Evolutionary conservation across 1,140 invertebrate species (phyloP), one percentile per base, ranked within the genome.

Genomic region (Drosophila trapezifrons): DNA sequence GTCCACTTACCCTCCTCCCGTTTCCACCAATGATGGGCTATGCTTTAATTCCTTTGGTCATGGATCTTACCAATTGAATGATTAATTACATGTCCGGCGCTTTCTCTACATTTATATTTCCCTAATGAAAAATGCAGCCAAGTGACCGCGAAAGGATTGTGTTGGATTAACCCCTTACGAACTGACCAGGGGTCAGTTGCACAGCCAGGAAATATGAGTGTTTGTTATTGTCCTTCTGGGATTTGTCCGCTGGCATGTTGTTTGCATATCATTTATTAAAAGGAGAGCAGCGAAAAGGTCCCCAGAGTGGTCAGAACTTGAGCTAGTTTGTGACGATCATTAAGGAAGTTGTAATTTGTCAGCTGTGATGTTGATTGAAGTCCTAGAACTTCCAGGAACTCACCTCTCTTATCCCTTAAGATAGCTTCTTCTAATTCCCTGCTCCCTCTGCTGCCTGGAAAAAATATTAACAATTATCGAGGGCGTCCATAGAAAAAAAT

Each of bases 181-280:
- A 56, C 56, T 82, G 80, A 80, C 80, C 80, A 72, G 46, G 46
- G 80, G 80, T 84, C 80, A 84, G 22, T 76, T 35, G 49, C 40
- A 47, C 52, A 35, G 65, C 10, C 29, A 35, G 15, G 80, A 84
- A 80, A 84, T 84, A 84, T 84, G 76, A 84, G 66, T 84, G 73
- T 84, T 84, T 83, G 80, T 72, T 76, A 79, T 83, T 65, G 64
- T 80, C 80, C 67, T 59, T 59, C 35, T 25, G 80, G 80, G 80
- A 84, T 60, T 49, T 69, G 51, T 76, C 42, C 12, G 20, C 46
- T 40, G 73, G 67, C 80, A 83, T 75, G 67, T 69, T 84, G 81
- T 80, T 84, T 84, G 67, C 73, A 84, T 84, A 80, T 80, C 63
- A 80, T 84, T 84, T 84, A 73, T 84, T 58, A 84, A 27, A 67